These are phyloP conservation scores for Drosophila tropicalis DNA, from an alignment of 1,140 invertebrate species.

Conservation along the genomic window DNA sequence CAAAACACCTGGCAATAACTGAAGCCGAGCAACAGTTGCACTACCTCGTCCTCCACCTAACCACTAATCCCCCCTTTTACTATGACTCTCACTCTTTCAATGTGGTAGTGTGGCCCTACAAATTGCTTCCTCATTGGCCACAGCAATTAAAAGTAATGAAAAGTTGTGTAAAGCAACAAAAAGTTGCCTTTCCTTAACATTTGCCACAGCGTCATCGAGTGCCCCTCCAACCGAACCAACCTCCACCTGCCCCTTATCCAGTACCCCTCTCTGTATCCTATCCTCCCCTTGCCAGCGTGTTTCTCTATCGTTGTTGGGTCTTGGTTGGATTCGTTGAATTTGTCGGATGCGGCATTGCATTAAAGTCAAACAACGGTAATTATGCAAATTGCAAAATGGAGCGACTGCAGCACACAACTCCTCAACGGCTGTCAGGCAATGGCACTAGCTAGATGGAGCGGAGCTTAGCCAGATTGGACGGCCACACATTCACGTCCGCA, in stretches of 20 bases:
- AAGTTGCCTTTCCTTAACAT: conserved; percentile 21
- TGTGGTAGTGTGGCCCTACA: conserved; percentile 58
- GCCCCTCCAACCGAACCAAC: neutral
- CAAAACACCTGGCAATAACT: conserved; percentile 30
- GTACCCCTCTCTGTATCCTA: no score
- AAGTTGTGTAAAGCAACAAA: conserved; percentile 61
- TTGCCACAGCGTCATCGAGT: conserved; percentile 21
- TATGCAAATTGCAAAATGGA: conserved; percentile 80
- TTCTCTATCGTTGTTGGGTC: neutral
- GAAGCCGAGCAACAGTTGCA: conserved; percentile 52
- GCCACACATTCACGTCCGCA: conserved; percentile 40
- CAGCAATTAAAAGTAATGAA: conserved; percentile 79
- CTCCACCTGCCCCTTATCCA: no score
- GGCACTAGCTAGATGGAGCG: conserved; percentile 11
- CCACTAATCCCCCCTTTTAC: neutral
- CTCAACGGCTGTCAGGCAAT: conserved; percentile 45
- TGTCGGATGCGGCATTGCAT: conserved; percentile 68
- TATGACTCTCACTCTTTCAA: neutral
- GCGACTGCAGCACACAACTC: conserved; percentile 37
- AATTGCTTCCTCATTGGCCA: conserved; percentile 80
- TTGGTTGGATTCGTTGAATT: conserved; percentile 40
- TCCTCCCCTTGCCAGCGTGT: neutral
- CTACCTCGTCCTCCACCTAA: neutral
- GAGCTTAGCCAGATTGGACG: conserved; percentile 16
- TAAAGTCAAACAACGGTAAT: conserved; percentile 80